Conservation (phyloP, 2,797 vertebrate species). For the Crotalus adamanteus region DNA sequence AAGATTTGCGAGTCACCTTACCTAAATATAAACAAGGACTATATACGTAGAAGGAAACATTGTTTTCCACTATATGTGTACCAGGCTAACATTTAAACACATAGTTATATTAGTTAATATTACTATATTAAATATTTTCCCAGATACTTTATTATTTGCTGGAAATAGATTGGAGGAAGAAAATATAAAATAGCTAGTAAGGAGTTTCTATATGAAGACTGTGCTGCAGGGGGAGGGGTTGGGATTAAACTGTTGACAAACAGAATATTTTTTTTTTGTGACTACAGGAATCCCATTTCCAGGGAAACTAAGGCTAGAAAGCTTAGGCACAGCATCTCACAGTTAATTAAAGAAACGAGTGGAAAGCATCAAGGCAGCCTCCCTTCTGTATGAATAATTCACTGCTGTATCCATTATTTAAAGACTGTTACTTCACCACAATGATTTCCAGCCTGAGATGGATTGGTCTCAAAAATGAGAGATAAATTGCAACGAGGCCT, state of each 20-base stretch:
- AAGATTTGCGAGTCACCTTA: too few species aligned
- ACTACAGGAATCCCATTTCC: constrained; percentile 52
- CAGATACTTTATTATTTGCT: constrained; percentile 24
- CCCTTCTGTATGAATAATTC: constrained; percentile 77
- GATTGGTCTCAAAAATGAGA: constrained; percentile 72
- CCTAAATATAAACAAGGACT: neutral
- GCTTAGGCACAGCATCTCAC: constrained; percentile 63
- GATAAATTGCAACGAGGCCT: constrained; percentile 76
- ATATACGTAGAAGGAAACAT: neutral
- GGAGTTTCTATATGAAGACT: constrained; percentile 19
- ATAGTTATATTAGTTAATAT: neutral
- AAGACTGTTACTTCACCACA: constrained; percentile 73
- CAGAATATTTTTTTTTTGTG: constrained; percentile 34
- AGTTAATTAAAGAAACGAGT: constrained; percentile 77
- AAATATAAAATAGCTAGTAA: neutral
- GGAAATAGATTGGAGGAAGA: neutral
- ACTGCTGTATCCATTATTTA: constrained; percentile 77
- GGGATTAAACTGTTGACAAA: constrained; percentile 54
- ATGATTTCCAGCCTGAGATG: constrained; percentile 69
- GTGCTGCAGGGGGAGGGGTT: constrained; percentile 2
- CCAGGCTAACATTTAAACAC: neutral
- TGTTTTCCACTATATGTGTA: neutral
- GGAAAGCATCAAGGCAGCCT: constrained; percentile 69
- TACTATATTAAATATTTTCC: neutral
- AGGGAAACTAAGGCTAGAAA: constrained; percentile 63